Evolutionary conservation across 2,888 invertebrate genomes (phyloP), one percentile per base, ranked within the genome.

Genomic region (Unio pictorum): DNA sequence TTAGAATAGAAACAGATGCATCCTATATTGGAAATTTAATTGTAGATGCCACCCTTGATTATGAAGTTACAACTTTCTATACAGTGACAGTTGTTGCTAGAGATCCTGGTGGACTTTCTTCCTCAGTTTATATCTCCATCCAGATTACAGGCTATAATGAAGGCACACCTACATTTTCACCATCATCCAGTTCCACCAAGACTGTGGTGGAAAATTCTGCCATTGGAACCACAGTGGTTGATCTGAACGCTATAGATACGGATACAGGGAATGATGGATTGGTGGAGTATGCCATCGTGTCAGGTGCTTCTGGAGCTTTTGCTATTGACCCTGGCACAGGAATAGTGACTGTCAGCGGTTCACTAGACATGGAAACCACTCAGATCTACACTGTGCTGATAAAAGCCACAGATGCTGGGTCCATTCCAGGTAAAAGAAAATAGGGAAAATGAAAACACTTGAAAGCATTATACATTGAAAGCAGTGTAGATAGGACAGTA

Each of bases 21-120:
- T 64, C 63, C 69, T 34, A 74, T 11, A 59, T 76, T 67, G 20
- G 83, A 81, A 11, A 77, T 74, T 64, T 68, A 80, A 28, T 78
- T 72, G 20, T 71, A 80, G 60, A 76, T 69, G 66, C 72, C 72
- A 23, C 66, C n/a, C 78, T 88, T 7, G 86, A 88, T 71, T 84
- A 78, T 58, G 87, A 88, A 72, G 26, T 64, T 5, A 75, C 78
- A 17, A 73, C 71, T 56, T 55, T 64, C 86, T 97, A 97, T 90
- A 93, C 93, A 72, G 91, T 97, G 30, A 96, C 96, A 89, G 92
- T 98, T 56, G 94, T 80, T 93, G 94, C 64, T 91, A 91, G 15
- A 92, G 94, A 61, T 89, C 90, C 91, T 58, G 82, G 83, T 5
- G 62, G 68, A 8, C 63, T 72, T 28, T 78, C 76, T 17, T 78